A percentile compares a stretch with the other conserved stretches of the same genome.
Evolutionary conservation across 2,797 vertebrate species (phyloP).

Genomic region (Presbytis comata): DNA sequence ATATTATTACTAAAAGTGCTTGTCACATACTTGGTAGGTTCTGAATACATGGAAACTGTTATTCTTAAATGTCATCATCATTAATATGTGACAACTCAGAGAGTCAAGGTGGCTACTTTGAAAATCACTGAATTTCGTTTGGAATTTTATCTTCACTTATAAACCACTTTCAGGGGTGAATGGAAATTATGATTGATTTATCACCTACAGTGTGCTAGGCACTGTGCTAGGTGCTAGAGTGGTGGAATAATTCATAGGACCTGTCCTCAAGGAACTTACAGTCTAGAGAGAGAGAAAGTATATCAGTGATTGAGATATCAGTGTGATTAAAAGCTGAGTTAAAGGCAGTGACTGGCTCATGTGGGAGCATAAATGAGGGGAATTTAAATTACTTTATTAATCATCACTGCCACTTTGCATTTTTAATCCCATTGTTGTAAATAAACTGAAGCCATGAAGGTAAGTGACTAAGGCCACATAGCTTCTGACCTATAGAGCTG

Average conservation of each 20-base stretch:
- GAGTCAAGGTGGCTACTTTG: not conserved
- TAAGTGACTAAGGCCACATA: not conserved
- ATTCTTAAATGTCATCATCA: not conserved
- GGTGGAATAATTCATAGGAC: not conserved
- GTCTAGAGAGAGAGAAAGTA: not conserved
- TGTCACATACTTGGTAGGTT: not conserved
- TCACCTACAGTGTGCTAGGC: not conserved
- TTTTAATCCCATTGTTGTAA: constrained; percentile 6
- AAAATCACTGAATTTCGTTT: constrained; percentile 37
- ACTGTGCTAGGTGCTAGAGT: not conserved
- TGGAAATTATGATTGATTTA: not conserved
- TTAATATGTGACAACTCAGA: not conserved
- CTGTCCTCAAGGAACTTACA: not conserved
- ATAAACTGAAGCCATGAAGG: not conserved
- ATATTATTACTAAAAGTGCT: not conserved
- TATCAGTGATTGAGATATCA: not conserved
- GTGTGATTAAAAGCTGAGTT: not conserved
- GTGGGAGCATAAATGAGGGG: not conserved
- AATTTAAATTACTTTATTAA: not conserved
- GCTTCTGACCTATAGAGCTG: not conserved
- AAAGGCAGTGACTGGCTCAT: not conserved
- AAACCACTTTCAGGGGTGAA: not conserved
- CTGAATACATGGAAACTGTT: not conserved
- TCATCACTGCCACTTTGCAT: not conserved
- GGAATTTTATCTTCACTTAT: constrained; percentile 38